Evolutionary conservation across 2,113 vertebrate species (phyloP), one percentile per base, ranked within the genome.

Genomic region (Talpa occidentalis): DNA sequence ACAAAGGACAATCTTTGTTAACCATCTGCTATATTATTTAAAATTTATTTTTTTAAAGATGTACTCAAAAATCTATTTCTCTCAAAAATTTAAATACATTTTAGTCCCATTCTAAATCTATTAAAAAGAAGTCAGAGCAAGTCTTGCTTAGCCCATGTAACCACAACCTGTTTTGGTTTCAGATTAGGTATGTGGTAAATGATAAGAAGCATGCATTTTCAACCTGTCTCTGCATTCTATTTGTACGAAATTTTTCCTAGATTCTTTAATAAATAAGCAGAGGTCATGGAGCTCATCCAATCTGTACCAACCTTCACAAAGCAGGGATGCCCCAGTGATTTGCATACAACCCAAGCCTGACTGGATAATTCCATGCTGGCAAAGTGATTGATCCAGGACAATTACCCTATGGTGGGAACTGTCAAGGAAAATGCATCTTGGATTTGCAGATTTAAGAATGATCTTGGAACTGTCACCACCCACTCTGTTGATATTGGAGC

Each of bases 11-110:
- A 66, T 74, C 30, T 67, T 85, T 56, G 3, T 94, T 92, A 95
- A 80, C 26, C 26, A 90, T 88, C 47, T 92, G 40, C 28, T 86
- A 11, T 37, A 14, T 44, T 77, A 78, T 16, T 80, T 76, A 83
- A 88, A 67, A 5, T 11, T 84, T 49, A 42, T 66, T 93, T 28
- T 89, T 69, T 32, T 87, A 59, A 32, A 78, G 62, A 79, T 40
- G n/a, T 30, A 84, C 26, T 93, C 15, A 90, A 81, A 88, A 88
- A 82, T 74, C 16, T 17, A 32, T 60, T 42, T 93, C 35, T 85
- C 37, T 88, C 42, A 54, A 84, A 93, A 74, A 21, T 73, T 67
- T 76, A 66, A 44, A 62, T 76, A 37, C 59, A 82, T 10, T 62
- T 60, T 76, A 80, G 30, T 56, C 35, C 14, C 67, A 37, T 69